These are phyloP conservation scores for Sebastes matsubarae DNA, from an alignment of 2,797 vertebrate genomes.

Conservation along the genomic window DNA sequence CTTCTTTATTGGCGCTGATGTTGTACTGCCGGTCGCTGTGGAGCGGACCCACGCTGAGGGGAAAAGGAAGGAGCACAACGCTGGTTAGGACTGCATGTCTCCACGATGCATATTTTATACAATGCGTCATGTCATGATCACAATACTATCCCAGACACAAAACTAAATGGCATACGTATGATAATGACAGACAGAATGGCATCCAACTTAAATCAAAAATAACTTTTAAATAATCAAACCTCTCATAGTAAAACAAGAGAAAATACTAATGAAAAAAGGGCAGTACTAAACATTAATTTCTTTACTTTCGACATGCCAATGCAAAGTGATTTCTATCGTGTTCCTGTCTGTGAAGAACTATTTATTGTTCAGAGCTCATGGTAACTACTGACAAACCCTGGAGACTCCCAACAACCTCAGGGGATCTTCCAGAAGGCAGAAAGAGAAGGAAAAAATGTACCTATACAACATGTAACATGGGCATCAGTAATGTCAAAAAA, in stretches of 20 bases:
- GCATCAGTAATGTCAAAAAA: too few relatives aligned
- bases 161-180: not conserved
- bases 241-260: not conserved
- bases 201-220: not conserved
- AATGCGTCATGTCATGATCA: not conserved
- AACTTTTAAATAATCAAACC: not conserved
- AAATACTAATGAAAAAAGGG: not conserved
- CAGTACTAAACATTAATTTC: not conserved
- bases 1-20: slow-evolving; percentile 92
- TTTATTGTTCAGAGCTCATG: not conserved
- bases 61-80: not conserved
- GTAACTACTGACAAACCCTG: not conserved
- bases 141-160: not conserved
- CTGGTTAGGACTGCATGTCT: not conserved
- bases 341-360: not conserved
- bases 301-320: not conserved
- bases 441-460: not conserved
- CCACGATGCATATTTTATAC: not conserved
- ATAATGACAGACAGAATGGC: not conserved
- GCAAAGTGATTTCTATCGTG: not conserved
- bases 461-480: too few relatives aligned
- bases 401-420: not conserved
- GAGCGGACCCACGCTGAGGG: slow-evolving; percentile 91
- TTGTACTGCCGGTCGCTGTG: slow-evolving; percentile 94
- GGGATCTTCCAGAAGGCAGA: not conserved